Conservation (phyloP, 1,140 invertebrate species). For the Thrips palmi region DNA sequence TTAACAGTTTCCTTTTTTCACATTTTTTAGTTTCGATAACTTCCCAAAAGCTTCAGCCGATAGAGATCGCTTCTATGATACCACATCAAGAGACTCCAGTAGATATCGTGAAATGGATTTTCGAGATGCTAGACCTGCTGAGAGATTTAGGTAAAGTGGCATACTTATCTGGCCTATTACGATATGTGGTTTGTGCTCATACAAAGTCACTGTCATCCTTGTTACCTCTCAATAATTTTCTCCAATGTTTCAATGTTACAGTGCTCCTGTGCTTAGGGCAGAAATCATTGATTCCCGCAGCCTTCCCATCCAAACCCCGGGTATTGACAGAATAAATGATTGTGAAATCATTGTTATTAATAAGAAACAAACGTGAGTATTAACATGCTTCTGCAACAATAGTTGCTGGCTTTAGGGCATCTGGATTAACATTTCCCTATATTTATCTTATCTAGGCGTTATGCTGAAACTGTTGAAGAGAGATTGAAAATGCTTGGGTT, state of each 20-base stretch:
- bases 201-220: no score
- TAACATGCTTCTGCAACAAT: slow-evolving; percentile 1
- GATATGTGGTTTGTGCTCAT: no score
- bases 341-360: slow-evolving; percentile 75
- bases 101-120: no score
- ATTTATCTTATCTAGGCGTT: slow-evolving; percentile 40
- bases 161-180: slow-evolving; percentile 2
- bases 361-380: slow-evolving; percentile 55
- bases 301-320: slow-evolving; percentile 19
- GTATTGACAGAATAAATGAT: slow-evolving; percentile 51
- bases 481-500: slow-evolving; percentile 62
- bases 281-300: background rate
- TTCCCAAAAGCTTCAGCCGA: no score
- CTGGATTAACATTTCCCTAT: background rate
- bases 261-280: slow-evolving; percentile 1
- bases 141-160: slow-evolving; percentile 5
- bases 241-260: slow-evolving; percentile 8
- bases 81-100: no score
- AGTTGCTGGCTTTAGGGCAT: background rate
- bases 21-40: no score
- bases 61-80: no score
- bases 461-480: slow-evolving; percentile 74
- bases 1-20: no score
- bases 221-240: no score
- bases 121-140: no score